Evolutionary conservation across 2,888 invertebrate species (phyloP).

Genomic region (Ctenicera cuprea): DNA sequence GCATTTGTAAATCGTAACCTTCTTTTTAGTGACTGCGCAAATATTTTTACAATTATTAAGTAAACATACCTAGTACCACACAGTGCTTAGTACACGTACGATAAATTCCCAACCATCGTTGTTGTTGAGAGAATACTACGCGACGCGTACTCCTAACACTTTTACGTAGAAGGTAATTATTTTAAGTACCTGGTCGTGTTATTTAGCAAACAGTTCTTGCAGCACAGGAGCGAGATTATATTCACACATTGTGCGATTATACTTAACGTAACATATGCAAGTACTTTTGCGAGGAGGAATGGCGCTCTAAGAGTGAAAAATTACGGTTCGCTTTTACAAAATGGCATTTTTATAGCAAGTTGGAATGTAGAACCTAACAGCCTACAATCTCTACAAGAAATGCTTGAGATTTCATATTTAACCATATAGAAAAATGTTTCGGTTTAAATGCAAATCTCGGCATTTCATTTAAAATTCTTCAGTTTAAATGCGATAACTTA

Average conservation of each 20-base stretch:
- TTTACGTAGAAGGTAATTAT: background rate
- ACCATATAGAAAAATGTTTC: background rate
- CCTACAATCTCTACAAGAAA: background rate
- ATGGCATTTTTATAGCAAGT: background rate
- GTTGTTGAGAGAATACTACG: background rate
- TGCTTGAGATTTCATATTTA: background rate
- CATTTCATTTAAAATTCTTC: background rate
- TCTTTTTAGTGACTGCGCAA: background rate
- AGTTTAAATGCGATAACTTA: no score
- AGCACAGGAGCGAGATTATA: no score
- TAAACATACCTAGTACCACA: slow-evolving; percentile 13
- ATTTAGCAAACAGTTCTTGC: no score
- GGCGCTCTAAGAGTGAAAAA: background rate
- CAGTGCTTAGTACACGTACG: slow-evolving; percentile 11
- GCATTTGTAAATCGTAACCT: background rate
- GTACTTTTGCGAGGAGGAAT: background rate
- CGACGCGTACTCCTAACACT: background rate
- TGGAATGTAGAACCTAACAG: background rate
- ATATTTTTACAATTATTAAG: slow-evolving; percentile 22
- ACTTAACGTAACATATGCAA: background rate
- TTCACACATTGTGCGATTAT: background rate
- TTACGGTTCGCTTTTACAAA: background rate
- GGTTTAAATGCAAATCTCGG: background rate
- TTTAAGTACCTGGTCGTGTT: no score
- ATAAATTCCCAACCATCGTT: background rate